A percentile compares a stretch with the other conserved stretches of the same genome.
Evolutionary conservation across 2,113 vertebrate species (phyloP).

Genomic region (Octodon degus): DNA sequence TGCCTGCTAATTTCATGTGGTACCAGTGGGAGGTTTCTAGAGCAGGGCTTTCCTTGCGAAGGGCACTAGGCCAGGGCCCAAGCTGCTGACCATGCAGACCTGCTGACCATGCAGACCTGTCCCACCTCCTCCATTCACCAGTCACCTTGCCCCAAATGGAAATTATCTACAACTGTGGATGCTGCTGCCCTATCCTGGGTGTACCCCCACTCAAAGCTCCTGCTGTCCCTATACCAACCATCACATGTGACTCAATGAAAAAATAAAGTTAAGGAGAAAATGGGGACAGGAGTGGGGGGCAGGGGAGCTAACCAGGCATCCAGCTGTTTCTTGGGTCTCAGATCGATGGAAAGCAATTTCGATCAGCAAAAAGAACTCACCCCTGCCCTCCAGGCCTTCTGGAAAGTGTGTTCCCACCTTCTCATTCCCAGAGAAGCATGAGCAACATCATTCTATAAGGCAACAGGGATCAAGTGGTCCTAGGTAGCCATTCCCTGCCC

Average conservation of each 20-base stretch:
- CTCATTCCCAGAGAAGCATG: background rate
- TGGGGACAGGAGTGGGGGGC: background rate
- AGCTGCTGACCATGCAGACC: background rate
- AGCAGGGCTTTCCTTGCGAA: background rate
- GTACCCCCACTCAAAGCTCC: background rate
- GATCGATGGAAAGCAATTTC: background rate
- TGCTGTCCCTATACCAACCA: background rate
- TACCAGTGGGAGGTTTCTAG: background rate
- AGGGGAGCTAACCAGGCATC: rapidly evolving
- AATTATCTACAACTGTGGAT: background rate
- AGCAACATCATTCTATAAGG: background rate
- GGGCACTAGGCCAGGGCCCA: background rate
- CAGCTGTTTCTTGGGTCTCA: background rate
- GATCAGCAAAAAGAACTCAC: background rate
- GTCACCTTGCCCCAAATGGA: background rate
- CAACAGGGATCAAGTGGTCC: background rate
- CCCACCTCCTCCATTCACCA: background rate
- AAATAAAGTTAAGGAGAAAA: background rate
- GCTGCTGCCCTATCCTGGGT: background rate
- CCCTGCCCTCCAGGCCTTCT: background rate
- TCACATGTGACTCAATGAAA: background rate
- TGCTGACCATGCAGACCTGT: background rate
- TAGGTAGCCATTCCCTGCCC: background rate
- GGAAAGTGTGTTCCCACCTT: background rate
- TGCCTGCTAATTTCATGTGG: background rate